phyloP scores from a whole-genome alignment of 2,888 invertebrate species.

The Melanotus villosus region DNA sequence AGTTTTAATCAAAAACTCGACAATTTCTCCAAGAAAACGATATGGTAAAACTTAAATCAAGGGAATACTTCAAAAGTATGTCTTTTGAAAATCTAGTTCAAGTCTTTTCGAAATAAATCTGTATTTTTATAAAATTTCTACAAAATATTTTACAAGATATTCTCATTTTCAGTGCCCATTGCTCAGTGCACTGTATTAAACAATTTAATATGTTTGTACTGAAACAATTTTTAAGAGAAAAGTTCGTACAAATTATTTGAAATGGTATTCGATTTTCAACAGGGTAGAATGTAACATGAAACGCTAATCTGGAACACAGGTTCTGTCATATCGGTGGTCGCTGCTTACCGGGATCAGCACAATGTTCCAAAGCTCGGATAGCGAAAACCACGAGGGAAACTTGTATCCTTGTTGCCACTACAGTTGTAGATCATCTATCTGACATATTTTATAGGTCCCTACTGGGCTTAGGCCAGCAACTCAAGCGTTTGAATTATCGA shows the following conservation, averaged over 20 bases:
- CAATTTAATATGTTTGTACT: not conserved
- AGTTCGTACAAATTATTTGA: not conserved
- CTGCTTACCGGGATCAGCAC: conserved; percentile 20
- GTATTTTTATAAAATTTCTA: no score
- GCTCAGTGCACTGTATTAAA: no score
- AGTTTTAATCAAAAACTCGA: no score
- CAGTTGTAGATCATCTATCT: conserved; percentile 42
- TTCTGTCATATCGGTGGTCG: conserved; percentile 29
- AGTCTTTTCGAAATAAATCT: no score
- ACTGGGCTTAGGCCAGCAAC: conserved; percentile 24
- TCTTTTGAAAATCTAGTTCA: no score
- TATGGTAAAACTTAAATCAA: no score
- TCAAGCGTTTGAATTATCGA: conserved; percentile 38
- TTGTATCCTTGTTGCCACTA: conserved; percentile 40
- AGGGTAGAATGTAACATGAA: not conserved
- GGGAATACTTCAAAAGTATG: no score
- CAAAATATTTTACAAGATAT: no score
- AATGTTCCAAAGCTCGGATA: conserved; percentile 31
- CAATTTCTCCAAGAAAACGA: no score
- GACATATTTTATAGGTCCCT: conserved; percentile 40
- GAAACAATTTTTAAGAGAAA: not conserved
- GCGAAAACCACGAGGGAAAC: conserved; percentile 36
- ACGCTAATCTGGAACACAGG: conserved; percentile 18
- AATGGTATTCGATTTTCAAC: not conserved
- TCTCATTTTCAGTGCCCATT: no score